phyloP scores from a whole-genome alignment of 2,113 vertebrate species.

The Cochlearius cochlearius region DNA sequence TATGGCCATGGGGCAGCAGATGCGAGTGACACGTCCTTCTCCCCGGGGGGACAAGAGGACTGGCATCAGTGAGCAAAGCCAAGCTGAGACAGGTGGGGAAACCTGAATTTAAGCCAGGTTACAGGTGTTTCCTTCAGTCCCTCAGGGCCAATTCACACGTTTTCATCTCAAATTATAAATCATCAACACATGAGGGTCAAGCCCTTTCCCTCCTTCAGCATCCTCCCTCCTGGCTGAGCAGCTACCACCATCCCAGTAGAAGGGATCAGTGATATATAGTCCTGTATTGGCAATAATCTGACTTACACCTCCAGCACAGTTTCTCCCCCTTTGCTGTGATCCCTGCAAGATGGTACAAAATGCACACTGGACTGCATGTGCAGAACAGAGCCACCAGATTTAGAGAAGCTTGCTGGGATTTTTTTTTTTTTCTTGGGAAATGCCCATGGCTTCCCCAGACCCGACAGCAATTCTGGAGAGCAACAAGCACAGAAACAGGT shows the following conservation, averaged over 20 bases:
- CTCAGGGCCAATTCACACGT: background rate
- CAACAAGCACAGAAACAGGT: background rate
- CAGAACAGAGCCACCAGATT: background rate
- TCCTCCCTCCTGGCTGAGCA: background rate
- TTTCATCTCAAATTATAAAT: slow-evolving; percentile 31
- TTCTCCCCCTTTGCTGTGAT: background rate
- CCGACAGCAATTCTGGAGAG: background rate
- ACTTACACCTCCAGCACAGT: background rate
- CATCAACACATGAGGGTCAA: background rate
- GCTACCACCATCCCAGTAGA: background rate
- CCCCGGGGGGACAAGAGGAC: accelerated
- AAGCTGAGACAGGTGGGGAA: background rate
- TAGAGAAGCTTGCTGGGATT: background rate
- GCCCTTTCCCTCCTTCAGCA: background rate
- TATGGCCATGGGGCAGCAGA: accelerated
- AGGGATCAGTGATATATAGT: background rate
- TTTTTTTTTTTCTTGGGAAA: background rate
- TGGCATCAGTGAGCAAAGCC: background rate
- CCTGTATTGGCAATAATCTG: background rate
- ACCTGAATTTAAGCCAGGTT: background rate
- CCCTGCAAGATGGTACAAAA: accelerated
- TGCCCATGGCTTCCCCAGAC: background rate
- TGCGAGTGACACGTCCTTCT: accelerated
- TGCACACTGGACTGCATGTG: accelerated
- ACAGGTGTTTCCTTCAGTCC: slow-evolving; percentile 11